phyloP scores from a whole-genome alignment of 1,140 invertebrate genomes.

The Anastatus disparis region DNA sequence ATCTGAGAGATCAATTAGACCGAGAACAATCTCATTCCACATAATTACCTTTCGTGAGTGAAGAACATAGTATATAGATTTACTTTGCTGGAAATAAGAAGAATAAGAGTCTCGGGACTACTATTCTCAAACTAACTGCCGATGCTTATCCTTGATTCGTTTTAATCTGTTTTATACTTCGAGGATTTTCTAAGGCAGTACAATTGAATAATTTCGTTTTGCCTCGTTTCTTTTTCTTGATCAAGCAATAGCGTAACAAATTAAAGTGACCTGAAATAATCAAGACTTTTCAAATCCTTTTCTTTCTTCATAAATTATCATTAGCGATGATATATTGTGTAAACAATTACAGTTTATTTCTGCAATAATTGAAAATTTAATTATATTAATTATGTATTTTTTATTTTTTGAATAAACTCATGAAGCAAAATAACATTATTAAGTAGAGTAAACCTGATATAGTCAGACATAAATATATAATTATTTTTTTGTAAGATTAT shows the following conservation, averaged over 20 bases:
- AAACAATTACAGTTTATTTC: too few relatives aligned
- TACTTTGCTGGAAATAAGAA: too few relatives aligned
- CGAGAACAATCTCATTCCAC: background rate
- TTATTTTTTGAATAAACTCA: too few relatives aligned
- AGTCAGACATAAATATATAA: too few relatives aligned
- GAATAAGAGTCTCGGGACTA: conserved; percentile 33
- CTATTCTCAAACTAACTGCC: conserved; percentile 36
- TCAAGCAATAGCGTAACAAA: conserved; percentile 49
- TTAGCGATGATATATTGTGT: too few relatives aligned
- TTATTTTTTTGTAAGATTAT: too few relatives aligned
- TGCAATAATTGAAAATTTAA: too few relatives aligned
- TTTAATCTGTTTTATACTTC: conserved; percentile 28
- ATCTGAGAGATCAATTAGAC: conserved; percentile 16
- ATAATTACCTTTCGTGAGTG: conserved; percentile 8
- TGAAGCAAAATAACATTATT: too few relatives aligned
- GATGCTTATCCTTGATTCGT: conserved; percentile 31
- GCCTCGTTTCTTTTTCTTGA: conserved; percentile 42
- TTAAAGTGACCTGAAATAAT: conserved; percentile 56
- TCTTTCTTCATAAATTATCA: too few relatives aligned
- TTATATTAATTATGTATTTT: too few relatives aligned
- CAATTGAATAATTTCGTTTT: conserved; percentile 25
- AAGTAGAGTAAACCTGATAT: too few relatives aligned
- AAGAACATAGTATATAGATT: too few relatives aligned
- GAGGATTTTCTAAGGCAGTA: conserved; percentile 10
- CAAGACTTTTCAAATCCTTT: background rate